These are phyloP conservation scores for Lacanobia oleracea DNA, from an alignment of 2,888 invertebrate genomes.

Conservation along the genomic window DNA sequence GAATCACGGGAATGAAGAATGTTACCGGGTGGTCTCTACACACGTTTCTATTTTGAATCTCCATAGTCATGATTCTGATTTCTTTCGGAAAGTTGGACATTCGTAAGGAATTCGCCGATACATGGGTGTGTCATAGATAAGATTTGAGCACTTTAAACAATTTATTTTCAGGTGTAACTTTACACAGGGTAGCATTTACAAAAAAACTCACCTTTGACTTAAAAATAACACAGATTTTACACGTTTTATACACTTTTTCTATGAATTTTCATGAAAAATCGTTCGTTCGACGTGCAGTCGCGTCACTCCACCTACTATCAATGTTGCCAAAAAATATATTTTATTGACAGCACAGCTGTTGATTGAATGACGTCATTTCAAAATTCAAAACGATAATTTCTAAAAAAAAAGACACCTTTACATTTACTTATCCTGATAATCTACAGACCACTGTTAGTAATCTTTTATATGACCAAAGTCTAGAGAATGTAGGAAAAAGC, in stretches of 20 bases:
- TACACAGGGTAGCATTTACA: neutral
- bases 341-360: conserved; percentile 42
- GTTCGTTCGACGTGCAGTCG: conserved; percentile 83
- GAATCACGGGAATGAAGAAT: conserved; percentile 47
- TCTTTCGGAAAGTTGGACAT: conserved; percentile 64
- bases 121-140: conserved; percentile 87
- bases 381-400: neutral
- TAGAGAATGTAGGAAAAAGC: too few species aligned
- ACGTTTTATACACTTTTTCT: conserved; percentile 69
- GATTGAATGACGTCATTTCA: conserved; percentile 24
- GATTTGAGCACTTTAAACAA: conserved; percentile 41
- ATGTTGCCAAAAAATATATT: conserved; percentile 70
- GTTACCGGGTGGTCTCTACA: conserved; percentile 16
- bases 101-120: conserved; percentile 76
- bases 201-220: conserved; percentile 73
- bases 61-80: conserved; percentile 51
- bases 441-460: neutral
- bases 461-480: too few species aligned
- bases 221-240: conserved; percentile 64
- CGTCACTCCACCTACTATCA: conserved; percentile 76
- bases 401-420: neutral
- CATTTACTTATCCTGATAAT: neutral
- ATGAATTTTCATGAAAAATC: conserved; percentile 75
- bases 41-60: conserved; percentile 53
- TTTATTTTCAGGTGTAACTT: neutral